A percentile compares a stretch with the other conserved stretches of the same genome.
These are phyloP conservation scores for Larimichthys polyactis DNA, from an alignment of 2,113 vertebrate species.

Conservation along the genomic window DNA sequence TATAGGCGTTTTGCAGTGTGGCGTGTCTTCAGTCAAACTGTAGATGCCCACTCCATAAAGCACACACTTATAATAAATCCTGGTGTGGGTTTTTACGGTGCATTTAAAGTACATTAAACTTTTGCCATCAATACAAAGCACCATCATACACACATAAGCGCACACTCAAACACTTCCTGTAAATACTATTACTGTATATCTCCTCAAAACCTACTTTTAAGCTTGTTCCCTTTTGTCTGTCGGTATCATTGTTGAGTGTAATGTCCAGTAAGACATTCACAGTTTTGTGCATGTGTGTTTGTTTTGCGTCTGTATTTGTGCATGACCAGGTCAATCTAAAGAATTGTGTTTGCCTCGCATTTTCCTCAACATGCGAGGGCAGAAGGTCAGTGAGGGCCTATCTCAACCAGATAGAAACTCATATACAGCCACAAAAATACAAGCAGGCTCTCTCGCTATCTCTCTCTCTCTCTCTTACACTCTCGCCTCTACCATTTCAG, in stretches of 20 bases:
- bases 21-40: not conserved
- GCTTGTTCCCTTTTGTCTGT: not conserved
- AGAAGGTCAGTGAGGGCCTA: slow-evolving; percentile 18
- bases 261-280: not conserved
- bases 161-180: not conserved
- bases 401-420: slow-evolving; percentile 26
- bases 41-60: not conserved
- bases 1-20: not conserved
- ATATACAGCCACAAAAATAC: not conserved
- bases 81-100: slow-evolving; percentile 11
- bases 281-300: not conserved
- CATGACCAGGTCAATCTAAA: slow-evolving; percentile 6
- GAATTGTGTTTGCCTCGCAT: slow-evolving; percentile 3
- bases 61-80: not conserved
- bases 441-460: not conserved
- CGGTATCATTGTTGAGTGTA: not conserved
- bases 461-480: not conserved
- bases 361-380: slow-evolving; percentile 12
- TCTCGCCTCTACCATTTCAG: not conserved
- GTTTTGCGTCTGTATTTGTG: not conserved
- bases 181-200: slow-evolving; percentile 20
- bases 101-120: slow-evolving; percentile 20
- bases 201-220: slow-evolving; percentile 23
- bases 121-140: slow-evolving; percentile 21
- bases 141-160: not conserved